These are phyloP conservation scores for Drosophila bunnanda DNA, from an alignment of 2,888 invertebrate genomes.

Conservation along the genomic window DNA sequence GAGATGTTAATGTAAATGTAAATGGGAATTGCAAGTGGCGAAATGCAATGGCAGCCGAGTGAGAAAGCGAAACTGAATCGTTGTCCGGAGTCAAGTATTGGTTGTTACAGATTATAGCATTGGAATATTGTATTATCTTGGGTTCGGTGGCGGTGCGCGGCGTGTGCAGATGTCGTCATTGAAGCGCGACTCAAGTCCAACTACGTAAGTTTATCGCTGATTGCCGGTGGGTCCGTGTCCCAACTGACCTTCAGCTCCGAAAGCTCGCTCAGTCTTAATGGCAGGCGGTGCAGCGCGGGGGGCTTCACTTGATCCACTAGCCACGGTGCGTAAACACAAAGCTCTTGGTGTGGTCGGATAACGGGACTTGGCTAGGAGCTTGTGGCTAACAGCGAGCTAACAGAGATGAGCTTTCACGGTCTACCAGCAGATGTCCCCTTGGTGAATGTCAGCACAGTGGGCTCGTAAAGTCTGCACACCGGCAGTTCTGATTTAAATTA, in stretches of 20 bases:
- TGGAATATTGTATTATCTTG: constrained; percentile 12
- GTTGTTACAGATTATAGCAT: constrained; percentile 17
- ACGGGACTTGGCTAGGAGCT: constrained; percentile 9
- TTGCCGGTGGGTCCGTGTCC: constrained; percentile 52
- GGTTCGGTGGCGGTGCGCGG: constrained; percentile 45
- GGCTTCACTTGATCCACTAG: constrained; percentile 7
- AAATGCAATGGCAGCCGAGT: constrained; percentile 12
- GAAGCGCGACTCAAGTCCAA: constrained; percentile 64
- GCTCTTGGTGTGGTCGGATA: constrained; percentile 1
- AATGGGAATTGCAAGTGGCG: constrained; percentile 4
- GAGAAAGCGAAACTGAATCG: constrained; percentile 44
- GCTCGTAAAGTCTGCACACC: neutral
- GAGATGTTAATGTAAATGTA: constrained; percentile 4
- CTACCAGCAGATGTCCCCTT: constrained; percentile 23
- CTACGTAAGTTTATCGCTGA: constrained; percentile 5
- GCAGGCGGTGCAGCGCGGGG: neutral
- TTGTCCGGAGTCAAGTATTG: constrained; percentile 49
- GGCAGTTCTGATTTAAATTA: neutral
- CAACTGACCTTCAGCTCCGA: constrained; percentile 67
- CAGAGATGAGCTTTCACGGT: neutral
- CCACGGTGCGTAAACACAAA: constrained; percentile 10
- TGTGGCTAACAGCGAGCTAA: neutral
- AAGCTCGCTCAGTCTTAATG: constrained; percentile 46
- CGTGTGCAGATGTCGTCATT: constrained; percentile 74
- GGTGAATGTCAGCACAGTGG: neutral